These are phyloP conservation scores for Cantharis rufa DNA, from an alignment of 2,888 invertebrate species.

Conservation along the genomic window DNA sequence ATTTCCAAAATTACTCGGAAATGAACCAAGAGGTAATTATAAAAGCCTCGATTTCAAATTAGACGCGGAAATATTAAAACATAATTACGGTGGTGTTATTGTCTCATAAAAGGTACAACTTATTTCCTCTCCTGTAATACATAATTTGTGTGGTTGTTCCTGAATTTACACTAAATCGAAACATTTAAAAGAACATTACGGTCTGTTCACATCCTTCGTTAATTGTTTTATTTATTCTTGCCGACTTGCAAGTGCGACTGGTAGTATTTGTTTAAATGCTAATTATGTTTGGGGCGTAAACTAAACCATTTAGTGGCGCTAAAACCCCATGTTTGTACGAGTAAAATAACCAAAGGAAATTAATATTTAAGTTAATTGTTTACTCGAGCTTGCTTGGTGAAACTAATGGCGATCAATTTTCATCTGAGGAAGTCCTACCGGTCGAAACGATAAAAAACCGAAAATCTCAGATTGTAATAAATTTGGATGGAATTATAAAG, in stretches of 20 bases:
- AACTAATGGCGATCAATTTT: background rate
- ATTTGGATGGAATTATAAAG: background rate
- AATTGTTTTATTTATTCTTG: background rate
- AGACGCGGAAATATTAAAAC: conserved; percentile 16
- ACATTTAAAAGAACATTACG: conserved; percentile 11
- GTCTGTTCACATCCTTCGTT: background rate
- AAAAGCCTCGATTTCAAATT: conserved; percentile 14
- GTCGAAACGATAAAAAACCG: background rate
- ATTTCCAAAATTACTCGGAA: conserved; percentile 14
- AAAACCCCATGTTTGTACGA: background rate
- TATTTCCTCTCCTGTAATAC: background rate
- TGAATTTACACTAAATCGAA: conserved; percentile 4
- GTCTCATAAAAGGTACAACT: background rate
- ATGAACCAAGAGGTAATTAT: conserved; percentile 17
- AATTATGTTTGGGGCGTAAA: background rate
- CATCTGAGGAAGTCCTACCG: background rate
- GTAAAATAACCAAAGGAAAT: background rate
- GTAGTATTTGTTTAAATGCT: background rate
- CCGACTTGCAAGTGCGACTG: background rate
- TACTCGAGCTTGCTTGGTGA: background rate
- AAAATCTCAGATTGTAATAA: background rate
- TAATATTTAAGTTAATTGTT: background rate
- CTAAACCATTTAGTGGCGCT: background rate
- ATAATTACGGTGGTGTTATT: background rate
- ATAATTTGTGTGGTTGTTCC: conserved; percentile 4